Percentiles rank a stretch among this genome's conserved stretches.
Evolutionary conservation across 2,888 invertebrate species (phyloP).

Genomic region (Proisotoma minuta): DNA sequence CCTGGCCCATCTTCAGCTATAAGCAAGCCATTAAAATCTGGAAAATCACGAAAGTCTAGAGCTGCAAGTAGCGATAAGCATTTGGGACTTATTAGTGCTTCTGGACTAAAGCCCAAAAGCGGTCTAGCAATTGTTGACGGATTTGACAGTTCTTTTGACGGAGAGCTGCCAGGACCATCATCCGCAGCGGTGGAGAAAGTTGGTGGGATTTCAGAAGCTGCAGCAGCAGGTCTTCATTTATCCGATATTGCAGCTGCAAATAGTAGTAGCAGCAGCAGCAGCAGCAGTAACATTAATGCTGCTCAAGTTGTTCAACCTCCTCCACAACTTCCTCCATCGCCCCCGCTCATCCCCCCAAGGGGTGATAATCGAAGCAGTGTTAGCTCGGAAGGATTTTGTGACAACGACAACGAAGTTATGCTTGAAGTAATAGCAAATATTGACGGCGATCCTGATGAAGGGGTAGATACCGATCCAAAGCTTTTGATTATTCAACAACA

Average conservation of each 20-base stretch:
- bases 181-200: conserved; percentile 58
- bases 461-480: conserved; percentile 50
- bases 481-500: conserved; percentile 14
- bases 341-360: conserved; percentile 21
- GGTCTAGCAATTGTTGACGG: not conserved
- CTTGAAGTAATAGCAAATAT: conserved; percentile 52
- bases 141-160: conserved; percentile 38
- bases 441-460: conserved; percentile 38
- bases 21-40: conserved; percentile 25
- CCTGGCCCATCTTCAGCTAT: conserved; percentile 23
- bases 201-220: conserved; percentile 7
- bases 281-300: not conserved
- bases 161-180: conserved; percentile 36
- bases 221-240: not conserved
- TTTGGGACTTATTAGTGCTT: conserved; percentile 33
- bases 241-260: not conserved
- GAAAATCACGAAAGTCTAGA: conserved; percentile 30
- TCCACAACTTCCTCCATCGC: conserved; percentile 10
- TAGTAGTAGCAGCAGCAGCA: too few species aligned
- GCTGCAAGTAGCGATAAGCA: conserved; percentile 26
- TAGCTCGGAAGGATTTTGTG: conserved; percentile 94
- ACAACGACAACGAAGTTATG: conserved; percentile 76
- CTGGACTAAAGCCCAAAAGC: conserved; percentile 44
- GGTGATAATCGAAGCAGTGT: conserved; percentile 87
- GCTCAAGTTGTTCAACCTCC: conserved; percentile 20